Percentiles rank a stretch among this genome's conserved stretches.
Conservation (phyloP, 2,888 invertebrate species). For the Mesochorus sp. region DNA sequence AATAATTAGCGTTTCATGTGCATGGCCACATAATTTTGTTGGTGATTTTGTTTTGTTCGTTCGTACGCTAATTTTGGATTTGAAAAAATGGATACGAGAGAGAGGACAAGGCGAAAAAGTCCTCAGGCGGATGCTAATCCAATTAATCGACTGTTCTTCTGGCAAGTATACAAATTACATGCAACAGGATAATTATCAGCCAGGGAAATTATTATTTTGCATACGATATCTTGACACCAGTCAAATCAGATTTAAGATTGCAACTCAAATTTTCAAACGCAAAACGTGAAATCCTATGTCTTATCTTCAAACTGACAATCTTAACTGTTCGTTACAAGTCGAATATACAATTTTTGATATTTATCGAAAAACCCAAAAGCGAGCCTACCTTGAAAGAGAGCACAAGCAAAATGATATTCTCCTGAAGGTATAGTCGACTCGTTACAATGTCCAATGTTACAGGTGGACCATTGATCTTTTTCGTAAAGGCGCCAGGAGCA, state of each 20-base stretch:
- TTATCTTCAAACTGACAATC: no score
- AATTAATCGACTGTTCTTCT: slow-evolving; percentile 49
- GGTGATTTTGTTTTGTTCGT: neutral
- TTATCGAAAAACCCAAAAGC: no score
- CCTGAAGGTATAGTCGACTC: no score
- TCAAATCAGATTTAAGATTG: neutral
- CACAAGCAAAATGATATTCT: no score
- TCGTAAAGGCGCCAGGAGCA: slow-evolving; percentile 74
- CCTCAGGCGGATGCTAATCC: slow-evolving; percentile 50
- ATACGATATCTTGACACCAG: neutral
- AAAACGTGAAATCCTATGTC: no score
- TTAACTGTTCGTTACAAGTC: no score
- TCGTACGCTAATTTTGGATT: neutral
- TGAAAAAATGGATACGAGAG: slow-evolving; percentile 45
- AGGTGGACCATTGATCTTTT: slow-evolving; percentile 80
- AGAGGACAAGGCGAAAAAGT: slow-evolving; percentile 25
- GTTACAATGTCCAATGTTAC: slow-evolving; percentile 27
- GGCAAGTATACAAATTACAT: slow-evolving; percentile 18
- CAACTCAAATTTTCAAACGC: neutral
- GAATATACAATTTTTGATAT: no score
- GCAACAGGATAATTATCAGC: neutral
- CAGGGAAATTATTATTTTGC: no score
- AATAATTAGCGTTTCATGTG: neutral
- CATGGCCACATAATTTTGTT: neutral
- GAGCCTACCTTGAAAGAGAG: no score